Evolutionary conservation across 1,140 invertebrate genomes (phyloP).

Genomic region (Brachionus manjavacas): DNA sequence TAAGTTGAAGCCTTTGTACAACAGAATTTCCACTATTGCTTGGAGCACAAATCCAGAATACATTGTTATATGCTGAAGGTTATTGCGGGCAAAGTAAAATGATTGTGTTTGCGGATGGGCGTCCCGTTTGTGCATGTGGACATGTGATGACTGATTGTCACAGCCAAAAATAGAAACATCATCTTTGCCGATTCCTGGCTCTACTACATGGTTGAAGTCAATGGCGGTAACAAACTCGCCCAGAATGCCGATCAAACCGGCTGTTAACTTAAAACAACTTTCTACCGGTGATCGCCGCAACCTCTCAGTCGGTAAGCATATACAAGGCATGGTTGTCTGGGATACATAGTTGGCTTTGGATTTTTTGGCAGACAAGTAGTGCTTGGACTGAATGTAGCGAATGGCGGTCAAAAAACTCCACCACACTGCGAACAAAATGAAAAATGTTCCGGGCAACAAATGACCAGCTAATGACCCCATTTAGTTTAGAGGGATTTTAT

Average conservation of each 20-base stretch:
- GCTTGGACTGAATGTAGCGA: slow-evolving; percentile 1
- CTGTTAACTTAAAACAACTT: slow-evolving; percentile 8
- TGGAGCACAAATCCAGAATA: slow-evolving; percentile 60
- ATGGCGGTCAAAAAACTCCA: slow-evolving; percentile 48
- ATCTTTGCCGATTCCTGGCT: neutral
- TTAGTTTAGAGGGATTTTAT: neutral
- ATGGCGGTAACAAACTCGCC: slow-evolving; percentile 57
- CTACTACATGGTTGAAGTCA: slow-evolving; percentile 10
- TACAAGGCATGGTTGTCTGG: neutral
- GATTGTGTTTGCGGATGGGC: slow-evolving; percentile 51
- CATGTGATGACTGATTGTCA: neutral
- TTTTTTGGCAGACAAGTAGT: neutral
- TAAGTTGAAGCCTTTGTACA: slow-evolving; percentile 52
- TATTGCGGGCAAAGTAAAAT: slow-evolving; percentile 48
- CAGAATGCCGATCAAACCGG: slow-evolving; percentile 32
- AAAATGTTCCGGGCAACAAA: slow-evolving; percentile 59
- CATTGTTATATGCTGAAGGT: slow-evolving; percentile 63
- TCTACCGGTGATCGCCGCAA: neutral
- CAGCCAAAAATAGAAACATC: neutral
- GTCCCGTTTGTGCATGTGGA: neutral
- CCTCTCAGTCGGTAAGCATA: neutral
- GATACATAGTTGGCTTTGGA: neutral
- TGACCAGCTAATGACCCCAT: slow-evolving; percentile 60
- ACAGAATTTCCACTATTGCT: slow-evolving; percentile 54
- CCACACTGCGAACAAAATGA: slow-evolving; percentile 58